Base-by-base conservation (phyloP, 2,888 invertebrate genomes). In the Cyclophora albipunctata region DNA sequence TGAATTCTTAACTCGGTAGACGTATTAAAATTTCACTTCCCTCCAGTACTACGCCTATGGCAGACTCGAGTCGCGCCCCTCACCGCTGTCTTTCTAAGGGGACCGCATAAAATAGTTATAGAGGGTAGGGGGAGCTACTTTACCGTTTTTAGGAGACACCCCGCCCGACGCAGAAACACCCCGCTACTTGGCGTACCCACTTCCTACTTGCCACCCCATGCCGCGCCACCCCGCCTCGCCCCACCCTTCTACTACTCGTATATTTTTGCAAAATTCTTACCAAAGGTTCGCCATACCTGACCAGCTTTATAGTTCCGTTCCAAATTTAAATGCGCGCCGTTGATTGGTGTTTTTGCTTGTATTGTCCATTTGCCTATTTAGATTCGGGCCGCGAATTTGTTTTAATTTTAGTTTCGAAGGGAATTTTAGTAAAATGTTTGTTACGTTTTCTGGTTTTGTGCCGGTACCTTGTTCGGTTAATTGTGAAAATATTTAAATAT, bases 21-120 rank as follows among this genome's bases (percentile, higher is more conserved):
- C 83, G 75, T 82, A 84, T 84, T 86, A 84, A 87, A 86, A 82
- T 86, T 87, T 84, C 76, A 86, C 79, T 83, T 84, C 84, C 83
- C 83, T 77, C 73, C 33, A 34, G 63, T 67, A 68, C 71, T 72
- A 72, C 76, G 80, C 79, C 78, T 80, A 78, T 75, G 69, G 73
- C 20, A 20, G 20, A 20, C 20, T 20, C 76, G 75, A 80, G 82
- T 84, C 84, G 79, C 81, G 76, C 60, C 76, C 83, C 82, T 84
- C 85, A 81, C 82, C 73, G 81, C 82, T 84, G 86, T 88, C 87
- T 88, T 88, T 87, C 84, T 82, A 84, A 86, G 86, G 87, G 87
- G 86, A 85, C 87, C 83, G 74, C 85, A 87, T 88, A 88, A 88
- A 88, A 87, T 88, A 88, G 87, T 88, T 87, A 87, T 85, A 82